Conservation (phyloP, 1,140 invertebrate genomes). For the Drosophila pseudoobscura region DNA sequence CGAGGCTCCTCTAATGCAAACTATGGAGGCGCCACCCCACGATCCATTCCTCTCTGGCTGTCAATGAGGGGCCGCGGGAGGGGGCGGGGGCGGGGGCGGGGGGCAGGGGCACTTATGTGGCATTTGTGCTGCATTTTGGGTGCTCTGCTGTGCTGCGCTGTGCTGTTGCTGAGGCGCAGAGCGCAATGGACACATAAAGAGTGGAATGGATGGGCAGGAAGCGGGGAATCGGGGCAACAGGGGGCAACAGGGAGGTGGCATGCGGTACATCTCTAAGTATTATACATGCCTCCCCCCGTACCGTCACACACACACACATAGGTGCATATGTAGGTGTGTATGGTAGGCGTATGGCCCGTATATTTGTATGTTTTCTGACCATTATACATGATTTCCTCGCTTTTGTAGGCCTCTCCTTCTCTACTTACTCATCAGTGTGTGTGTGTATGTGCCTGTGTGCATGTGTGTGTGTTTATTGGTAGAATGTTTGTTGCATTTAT, state of each 20-base stretch:
- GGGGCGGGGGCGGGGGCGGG: not conserved
- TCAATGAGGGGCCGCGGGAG: conserved; percentile 25
- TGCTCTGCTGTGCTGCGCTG: not conserved
- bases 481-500: conserved; percentile 59
- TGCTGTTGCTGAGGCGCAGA: conserved; percentile 40
- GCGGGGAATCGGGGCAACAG: not conserved
- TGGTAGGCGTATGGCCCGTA: conserved; percentile 19
- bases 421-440: conserved; percentile 4
- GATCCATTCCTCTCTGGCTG: not conserved
- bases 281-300: conserved; percentile 47
- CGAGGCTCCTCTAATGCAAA: conserved; percentile 40
- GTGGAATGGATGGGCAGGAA: not conserved
- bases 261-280: conserved; percentile 66
- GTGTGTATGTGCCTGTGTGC: conserved; percentile 17
- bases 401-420: conserved; percentile 24
- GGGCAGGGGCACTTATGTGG: conserved; percentile 66
- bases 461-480: conserved; percentile 16
- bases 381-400: conserved; percentile 66
- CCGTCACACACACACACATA: conserved; percentile 4
- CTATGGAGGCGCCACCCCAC: conserved; percentile 11
- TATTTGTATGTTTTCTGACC: conserved; percentile 61
- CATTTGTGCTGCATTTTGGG: conserved; percentile 71
- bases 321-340: conserved; percentile 17
- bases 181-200: conserved; percentile 54
- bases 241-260: not conserved